A percentile compares a stretch with the other conserved stretches of the same genome.
Evolutionary conservation across 2,888 invertebrate species (phyloP).

Genomic region (Gnatocerus cornutus): DNA sequence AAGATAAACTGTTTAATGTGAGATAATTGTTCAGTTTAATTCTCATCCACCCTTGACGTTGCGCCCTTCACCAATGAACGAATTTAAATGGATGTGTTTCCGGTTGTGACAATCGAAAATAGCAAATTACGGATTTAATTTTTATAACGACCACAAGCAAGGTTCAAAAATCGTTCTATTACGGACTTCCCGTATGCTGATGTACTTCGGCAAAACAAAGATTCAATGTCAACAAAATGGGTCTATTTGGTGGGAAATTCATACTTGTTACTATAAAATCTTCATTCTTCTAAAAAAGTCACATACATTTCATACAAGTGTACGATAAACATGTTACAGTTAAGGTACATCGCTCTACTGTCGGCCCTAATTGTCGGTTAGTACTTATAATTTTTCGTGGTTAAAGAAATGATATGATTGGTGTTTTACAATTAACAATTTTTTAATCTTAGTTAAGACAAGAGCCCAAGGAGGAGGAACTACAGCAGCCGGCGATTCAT

Average conservation of each 20-base stretch:
- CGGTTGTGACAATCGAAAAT: constrained; percentile 37
- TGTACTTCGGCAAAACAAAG: constrained; percentile 14
- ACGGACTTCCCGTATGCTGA: constrained; percentile 25
- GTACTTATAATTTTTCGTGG: background rate
- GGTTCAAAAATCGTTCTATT: constrained; percentile 38
- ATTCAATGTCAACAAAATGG: constrained; percentile 25
- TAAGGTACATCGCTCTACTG: background rate
- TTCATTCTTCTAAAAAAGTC: constrained; percentile 6
- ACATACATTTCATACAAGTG: background rate
- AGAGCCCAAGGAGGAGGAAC: constrained; percentile 52
- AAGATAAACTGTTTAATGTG: constrained; percentile 16
- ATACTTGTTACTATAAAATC: constrained; percentile 15
- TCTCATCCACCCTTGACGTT: constrained; percentile 26
- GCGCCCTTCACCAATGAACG: constrained; percentile 44
- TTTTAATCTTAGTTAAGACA: background rate
- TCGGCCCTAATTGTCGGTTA: constrained; percentile 1
- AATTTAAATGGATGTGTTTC: constrained; percentile 39
- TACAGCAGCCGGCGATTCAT: constrained; percentile 55
- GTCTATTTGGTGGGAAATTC: constrained; percentile 28
- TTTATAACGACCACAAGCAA: constrained; percentile 37
- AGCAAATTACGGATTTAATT: constrained; percentile 37
- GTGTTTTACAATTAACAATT: too few species aligned
- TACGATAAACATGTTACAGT: constrained; percentile 1
- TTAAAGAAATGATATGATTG: background rate
- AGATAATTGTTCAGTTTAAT: constrained; percentile 19